Conservation (phyloP, 2,888 invertebrate genomes). For the Lycaena phlaeas region DNA sequence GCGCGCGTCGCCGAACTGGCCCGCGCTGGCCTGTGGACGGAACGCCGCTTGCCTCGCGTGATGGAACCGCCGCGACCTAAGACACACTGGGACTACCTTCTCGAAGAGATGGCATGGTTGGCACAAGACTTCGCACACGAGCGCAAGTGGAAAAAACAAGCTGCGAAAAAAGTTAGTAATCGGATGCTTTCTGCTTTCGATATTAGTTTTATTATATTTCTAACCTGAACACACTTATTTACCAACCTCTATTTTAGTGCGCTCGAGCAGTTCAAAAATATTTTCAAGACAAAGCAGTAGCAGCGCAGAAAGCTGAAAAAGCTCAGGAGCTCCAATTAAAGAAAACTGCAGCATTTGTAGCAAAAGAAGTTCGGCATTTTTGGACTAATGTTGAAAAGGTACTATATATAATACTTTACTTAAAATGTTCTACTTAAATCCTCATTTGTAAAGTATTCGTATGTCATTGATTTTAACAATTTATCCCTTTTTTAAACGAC, state of each 20-base stretch:
- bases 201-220: not conserved
- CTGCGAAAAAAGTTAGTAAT: constrained; percentile 83
- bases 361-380: constrained; percentile 94
- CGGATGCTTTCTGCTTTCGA: not conserved
- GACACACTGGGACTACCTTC: constrained; percentile 97
- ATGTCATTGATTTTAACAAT: too few relatives aligned
- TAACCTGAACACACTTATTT: too few relatives aligned
- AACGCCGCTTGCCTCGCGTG: constrained; percentile 91
- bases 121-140: constrained; percentile 98
- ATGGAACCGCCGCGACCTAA: constrained; percentile 92
- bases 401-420: too few relatives aligned
- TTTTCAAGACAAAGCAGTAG: constrained; percentile 91
- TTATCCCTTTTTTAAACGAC: too few relatives aligned
- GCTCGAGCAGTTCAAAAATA: constrained; percentile 93
- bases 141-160: constrained; percentile 97
- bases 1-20: constrained; percentile 92
- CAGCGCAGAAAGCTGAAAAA: constrained; percentile 91
- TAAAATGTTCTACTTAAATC: too few relatives aligned
- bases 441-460: too few relatives aligned
- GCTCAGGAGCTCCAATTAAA: constrained; percentile 90
- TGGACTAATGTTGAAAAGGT: constrained; percentile 98
- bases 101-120: constrained; percentile 99
- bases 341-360: constrained; percentile 90
- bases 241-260: constrained; percentile 64
- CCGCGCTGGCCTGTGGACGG: constrained; percentile 95